Base-by-base conservation (phyloP, 2,888 invertebrate genomes). In the Leucania comma region DNA sequence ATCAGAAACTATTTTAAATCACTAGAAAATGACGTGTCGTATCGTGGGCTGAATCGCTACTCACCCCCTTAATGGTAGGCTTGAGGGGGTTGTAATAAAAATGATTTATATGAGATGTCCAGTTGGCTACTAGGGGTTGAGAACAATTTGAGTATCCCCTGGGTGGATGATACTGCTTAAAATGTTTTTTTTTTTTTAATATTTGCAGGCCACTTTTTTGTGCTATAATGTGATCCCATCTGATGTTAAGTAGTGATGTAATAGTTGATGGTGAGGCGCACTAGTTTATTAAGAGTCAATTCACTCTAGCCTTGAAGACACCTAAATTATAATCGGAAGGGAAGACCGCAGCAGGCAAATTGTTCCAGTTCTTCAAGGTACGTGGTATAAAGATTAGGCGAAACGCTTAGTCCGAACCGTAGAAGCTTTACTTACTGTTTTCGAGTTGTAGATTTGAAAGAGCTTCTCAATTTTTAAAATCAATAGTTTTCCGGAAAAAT, bases 91-190 rank as follows among this genome's bases (percentile, higher is more conserved):
- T 88, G 92, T 92, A 92, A 93, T 94, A 95, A 95, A 95, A 94
- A 94, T 95, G 95, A 96, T 96, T 95, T 95, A 96, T 95, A 88
- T 88, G 89, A 90, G 89, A 93, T 93, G 94, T 93, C 95, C 94
- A 93, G 90, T 58, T 67, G 51, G 85, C 89, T 88, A 91, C 90
- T 92, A 90, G 92, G 94, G 95, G 94, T 92, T 88, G 90, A 92
- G 95, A 95, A 95, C 94, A 94, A 95, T 95, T 95, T 94, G 90
- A 90, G 89, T 85, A 87, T 87, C 87, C 88, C 82, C 88, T 65
- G 58, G 42, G 61, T 69, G 87, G 91, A 90, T 88, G 89, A 88
- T 85, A 81, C 80, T 86, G 50, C 64, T 76, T 56, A 42, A 71
- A 64, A 68, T 29, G 50, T 35, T n/a, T 51, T 64, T 56, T 72